Conservation (phyloP, 2,797 vertebrate species). For the Tympanoctomys barrerae region DNA sequence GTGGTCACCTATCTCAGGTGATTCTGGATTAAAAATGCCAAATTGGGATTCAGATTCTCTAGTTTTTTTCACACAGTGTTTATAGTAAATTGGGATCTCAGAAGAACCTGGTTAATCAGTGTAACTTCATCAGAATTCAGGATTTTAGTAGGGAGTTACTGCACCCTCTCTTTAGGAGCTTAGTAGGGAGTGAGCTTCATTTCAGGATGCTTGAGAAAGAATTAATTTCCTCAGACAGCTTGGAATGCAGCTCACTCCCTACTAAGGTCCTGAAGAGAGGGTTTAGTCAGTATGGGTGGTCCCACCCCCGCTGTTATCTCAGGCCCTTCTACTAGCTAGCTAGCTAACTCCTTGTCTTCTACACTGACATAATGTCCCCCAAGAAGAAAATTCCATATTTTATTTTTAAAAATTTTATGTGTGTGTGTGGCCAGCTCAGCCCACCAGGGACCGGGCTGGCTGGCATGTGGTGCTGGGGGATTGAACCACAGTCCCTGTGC, state of each 20-base stretch:
- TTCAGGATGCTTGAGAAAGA: not conserved
- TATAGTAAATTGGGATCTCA: not conserved
- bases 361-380: not conserved
- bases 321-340: not conserved
- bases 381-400: not conserved
- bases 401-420: no score
- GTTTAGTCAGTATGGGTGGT: not conserved
- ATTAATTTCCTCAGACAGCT: not conserved
- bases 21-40: not conserved
- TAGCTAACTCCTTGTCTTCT: not conserved
- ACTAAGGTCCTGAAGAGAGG: not conserved
- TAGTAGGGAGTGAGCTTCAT: not conserved
- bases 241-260: not conserved
- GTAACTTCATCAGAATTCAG: not conserved
- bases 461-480: no score
- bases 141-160: not conserved
- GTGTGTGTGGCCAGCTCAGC: no score
- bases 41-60: not conserved
- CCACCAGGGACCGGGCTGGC: no score
- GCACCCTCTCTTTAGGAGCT: not conserved
- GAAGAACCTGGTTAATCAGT: not conserved
- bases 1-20: not conserved
- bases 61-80: not conserved
- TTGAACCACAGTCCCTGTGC: no score
- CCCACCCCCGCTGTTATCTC: not conserved